phyloP scores from a whole-genome alignment of 2,888 invertebrate genomes.

The Melinopterus prodromus region DNA sequence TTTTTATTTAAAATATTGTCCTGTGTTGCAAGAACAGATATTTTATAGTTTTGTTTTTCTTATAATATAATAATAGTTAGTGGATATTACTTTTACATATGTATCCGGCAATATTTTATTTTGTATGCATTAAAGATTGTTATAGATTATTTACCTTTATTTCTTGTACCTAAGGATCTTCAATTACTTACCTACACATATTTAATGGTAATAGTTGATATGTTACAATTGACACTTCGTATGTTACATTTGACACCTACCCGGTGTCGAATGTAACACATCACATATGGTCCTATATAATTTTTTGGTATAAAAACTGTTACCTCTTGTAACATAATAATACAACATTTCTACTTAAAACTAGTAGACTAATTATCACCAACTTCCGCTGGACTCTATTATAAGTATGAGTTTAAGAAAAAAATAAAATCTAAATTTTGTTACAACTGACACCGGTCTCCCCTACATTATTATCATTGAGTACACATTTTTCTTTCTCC shows the following conservation, averaged over 20 bases:
- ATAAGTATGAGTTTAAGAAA: neutral
- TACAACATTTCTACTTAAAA: conserved; percentile 1
- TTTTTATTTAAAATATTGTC: neutral
- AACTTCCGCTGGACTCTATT: neutral
- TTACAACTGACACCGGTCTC: conserved; percentile 19
- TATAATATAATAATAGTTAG: neutral
- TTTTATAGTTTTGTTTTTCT: neutral
- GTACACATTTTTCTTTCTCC: too few species aligned
- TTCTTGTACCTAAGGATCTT: neutral
- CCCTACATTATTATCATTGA: too few species aligned
- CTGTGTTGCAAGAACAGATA: neutral
- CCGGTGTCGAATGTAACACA: conserved; percentile 6
- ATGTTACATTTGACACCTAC: neutral
- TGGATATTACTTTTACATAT: neutral
- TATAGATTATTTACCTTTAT: neutral
- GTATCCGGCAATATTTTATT: neutral
- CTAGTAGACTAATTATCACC: conserved; percentile 5
- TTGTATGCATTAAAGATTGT: neutral
- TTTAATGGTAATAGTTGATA: neutral
- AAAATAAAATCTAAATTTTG: conserved; percentile 17
- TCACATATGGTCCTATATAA: conserved; percentile 7
- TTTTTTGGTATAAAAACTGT: neutral
- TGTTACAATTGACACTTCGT: neutral
- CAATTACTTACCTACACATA: neutral
- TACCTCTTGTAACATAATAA: neutral